A percentile compares a stretch with the other conserved stretches of the same genome.
Conservation (phyloP, 2,888 invertebrate genomes). For the Chymomyza fuscimana region DNA sequence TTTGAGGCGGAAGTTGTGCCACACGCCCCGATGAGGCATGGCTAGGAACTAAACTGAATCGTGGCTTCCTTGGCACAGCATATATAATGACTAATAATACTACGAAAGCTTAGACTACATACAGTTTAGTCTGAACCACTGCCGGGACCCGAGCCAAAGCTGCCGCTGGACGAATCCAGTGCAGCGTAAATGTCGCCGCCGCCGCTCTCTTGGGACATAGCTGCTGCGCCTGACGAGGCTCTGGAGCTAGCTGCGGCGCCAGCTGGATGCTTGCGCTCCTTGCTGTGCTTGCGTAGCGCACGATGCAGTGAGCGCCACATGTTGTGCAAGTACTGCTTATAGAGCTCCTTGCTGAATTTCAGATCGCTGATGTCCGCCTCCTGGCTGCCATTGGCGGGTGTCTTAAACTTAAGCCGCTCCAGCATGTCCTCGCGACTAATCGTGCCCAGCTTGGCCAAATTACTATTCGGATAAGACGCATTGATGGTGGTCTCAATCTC, state of each 20-base stretch:
- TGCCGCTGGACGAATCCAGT: neutral
- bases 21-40: neutral
- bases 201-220: neutral
- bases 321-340: slow-evolving; percentile 57
- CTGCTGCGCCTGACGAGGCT: neutral
- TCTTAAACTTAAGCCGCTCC: slow-evolving; percentile 60
- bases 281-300: slow-evolving; percentile 34
- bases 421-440: slow-evolving; percentile 49
- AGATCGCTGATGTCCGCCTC: slow-evolving; percentile 54
- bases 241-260: neutral
- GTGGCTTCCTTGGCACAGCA: slow-evolving; percentile 28
- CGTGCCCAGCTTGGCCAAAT: slow-evolving; percentile 49
- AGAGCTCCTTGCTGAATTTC: slow-evolving; percentile 66
- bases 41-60: slow-evolving; percentile 20
- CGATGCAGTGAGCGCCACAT: slow-evolving; percentile 41
- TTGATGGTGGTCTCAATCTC: slow-evolving; percentile 77
- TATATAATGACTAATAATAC: slow-evolving; percentile 46
- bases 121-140: neutral
- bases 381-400: slow-evolving; percentile 49
- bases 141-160: neutral
- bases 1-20: neutral
- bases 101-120: slow-evolving; percentile 11
- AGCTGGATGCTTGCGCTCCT: slow-evolving; percentile 22
- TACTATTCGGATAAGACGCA: slow-evolving; percentile 53
- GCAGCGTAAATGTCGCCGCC: neutral